Conservation (phyloP, 2,888 invertebrate species). For the Chelonus formosanus region DNA sequence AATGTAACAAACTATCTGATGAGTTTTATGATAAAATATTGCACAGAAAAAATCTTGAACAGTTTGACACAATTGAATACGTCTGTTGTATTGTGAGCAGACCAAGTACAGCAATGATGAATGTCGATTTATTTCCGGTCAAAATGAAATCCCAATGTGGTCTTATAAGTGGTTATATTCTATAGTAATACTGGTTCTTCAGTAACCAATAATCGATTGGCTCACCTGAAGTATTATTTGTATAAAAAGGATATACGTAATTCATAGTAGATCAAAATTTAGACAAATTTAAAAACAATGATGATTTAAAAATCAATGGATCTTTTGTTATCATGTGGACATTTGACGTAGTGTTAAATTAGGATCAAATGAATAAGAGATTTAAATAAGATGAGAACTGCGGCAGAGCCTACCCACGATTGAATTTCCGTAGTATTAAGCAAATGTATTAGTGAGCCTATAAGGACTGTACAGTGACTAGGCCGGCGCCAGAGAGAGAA, state of each 20-base stretch:
- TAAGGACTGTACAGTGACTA: conserved; percentile 27
- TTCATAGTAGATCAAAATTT: too few relatives aligned
- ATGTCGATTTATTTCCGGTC: conserved; percentile 32
- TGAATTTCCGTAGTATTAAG: conserved; percentile 29
- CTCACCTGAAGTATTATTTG: neutral
- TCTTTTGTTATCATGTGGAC: conserved; percentile 8
- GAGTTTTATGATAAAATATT: too few relatives aligned
- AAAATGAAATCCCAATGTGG: conserved; percentile 31
- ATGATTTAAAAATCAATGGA: conserved; percentile 11
- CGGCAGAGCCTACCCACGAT: neutral
- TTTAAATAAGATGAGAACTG: conserved; percentile 1
- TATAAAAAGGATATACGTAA: too few relatives aligned
- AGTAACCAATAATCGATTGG: conserved; percentile 1
- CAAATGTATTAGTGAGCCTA: conserved; percentile 14
- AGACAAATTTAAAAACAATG: too few relatives aligned
- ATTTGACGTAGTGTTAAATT: conserved; percentile 33
- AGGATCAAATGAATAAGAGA: conserved; percentile 33
- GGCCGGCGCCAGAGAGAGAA: conserved; percentile 37
- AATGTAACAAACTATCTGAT: too few relatives aligned
- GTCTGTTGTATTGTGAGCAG: neutral
- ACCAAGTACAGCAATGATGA: conserved; percentile 16
- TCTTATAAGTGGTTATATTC: conserved; percentile 30
- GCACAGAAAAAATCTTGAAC: neutral
- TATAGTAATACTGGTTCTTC: conserved; percentile 23
- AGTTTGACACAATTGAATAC: neutral